Evolutionary conservation across 2,888 invertebrate species (phyloP), one percentile per base, ranked within the genome.

Genomic region (Arenicola marina): DNA sequence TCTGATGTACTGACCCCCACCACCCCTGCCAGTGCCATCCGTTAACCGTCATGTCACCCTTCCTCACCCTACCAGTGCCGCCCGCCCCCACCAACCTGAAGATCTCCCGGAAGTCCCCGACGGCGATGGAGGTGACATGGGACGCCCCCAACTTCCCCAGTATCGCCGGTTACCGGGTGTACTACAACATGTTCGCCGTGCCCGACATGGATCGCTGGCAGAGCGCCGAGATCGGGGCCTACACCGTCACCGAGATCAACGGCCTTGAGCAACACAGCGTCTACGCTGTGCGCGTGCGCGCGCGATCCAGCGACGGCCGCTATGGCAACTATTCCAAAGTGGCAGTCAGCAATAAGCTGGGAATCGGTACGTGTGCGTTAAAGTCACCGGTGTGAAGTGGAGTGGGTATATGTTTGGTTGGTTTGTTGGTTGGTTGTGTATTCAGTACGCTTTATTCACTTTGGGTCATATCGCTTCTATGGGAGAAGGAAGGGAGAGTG

Each of bases 91-190:
- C 93, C 89, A 89, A 92, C 59, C 93, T 97, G 0, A 90, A 91
- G 84, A 94, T 95, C 7, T 92, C 93, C n/a, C 94, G 96, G 1
- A 95, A 95, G 0, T 93, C 94, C 0, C 93, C 93, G 76, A 92
- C 93, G 24, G 92, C 93, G 56, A 92, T 96, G 0, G 95, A 95
- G 85, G 94, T 85, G 21, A 76, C 79, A 55, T 85, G 84, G 84
- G 78, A 76, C 46, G 51, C 88, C 91, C 71, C 92, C 89, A 70
- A 73, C 33, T 72, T 73, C 59, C 70, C 77, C 1, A 58, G 59
- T 38, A 79, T 82, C n/a, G 72, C 75, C 0, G 79, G 80, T 48
- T 82, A 82, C 69, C 71, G 75, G 2, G 72, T 83, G 32, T 81
- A 75, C 70, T 82, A 80, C 72, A 76, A 75, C 63, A 73, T 73